A percentile compares a stretch with the other conserved stretches of the same genome.
Conservation (phyloP, 2,888 invertebrate genomes). For the Acleris laterana region DNA sequence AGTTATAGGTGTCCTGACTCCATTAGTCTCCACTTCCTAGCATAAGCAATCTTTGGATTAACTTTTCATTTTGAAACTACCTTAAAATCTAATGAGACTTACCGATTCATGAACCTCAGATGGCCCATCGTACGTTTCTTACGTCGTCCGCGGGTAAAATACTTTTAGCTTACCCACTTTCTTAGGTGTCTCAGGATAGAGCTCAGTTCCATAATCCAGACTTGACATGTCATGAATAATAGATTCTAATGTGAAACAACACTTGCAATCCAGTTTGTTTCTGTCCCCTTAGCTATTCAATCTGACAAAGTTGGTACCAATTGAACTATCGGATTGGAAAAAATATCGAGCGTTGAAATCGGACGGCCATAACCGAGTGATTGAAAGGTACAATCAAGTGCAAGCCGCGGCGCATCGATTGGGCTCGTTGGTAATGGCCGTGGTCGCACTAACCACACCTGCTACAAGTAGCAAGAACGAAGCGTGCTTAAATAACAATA, state of each 20-base stretch:
- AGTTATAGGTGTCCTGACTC: too few relatives aligned
- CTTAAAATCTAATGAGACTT: too few relatives aligned
- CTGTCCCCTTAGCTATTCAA: not conserved
- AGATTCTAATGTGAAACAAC: not conserved
- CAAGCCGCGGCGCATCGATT: conserved; percentile 47
- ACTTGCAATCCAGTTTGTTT: not conserved
- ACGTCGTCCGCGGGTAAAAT: too few relatives aligned
- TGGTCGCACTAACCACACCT: not conserved
- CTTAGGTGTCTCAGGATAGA: not conserved
- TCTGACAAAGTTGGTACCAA: not conserved
- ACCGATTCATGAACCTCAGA: too few relatives aligned
- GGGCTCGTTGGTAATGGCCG: conserved; percentile 45
- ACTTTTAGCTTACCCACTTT: too few relatives aligned
- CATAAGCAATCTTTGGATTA: too few relatives aligned
- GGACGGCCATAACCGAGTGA: conserved; percentile 46
- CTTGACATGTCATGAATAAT: not conserved
- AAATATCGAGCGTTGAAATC: conserved; percentile 42
- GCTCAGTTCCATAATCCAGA: not conserved
- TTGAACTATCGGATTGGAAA: conserved; percentile 23
- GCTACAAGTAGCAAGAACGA: not conserved
- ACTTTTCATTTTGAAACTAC: too few relatives aligned
- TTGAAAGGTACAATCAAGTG: conserved; percentile 59
- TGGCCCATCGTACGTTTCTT: too few relatives aligned
- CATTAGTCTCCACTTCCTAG: too few relatives aligned
- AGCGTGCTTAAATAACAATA: not conserved